Conservation (phyloP, 2,888 invertebrate species). For the Apantesis nais region DNA sequence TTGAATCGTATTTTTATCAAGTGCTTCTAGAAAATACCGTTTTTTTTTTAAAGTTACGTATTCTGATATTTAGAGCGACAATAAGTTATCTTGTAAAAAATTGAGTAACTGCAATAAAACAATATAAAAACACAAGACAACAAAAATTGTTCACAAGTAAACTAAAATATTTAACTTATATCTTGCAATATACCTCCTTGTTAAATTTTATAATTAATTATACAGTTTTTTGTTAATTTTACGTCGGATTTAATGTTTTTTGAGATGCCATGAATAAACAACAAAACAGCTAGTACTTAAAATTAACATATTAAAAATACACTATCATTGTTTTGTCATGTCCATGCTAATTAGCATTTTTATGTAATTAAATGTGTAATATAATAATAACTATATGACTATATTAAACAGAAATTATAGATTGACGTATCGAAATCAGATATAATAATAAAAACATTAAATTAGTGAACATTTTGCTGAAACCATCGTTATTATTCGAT, state of each 20-base stretch:
- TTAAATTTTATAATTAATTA: too few relatives aligned
- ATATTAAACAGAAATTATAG: background rate
- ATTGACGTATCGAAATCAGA: background rate
- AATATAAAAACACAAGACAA: background rate
- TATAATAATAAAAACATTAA: background rate
- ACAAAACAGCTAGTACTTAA: background rate
- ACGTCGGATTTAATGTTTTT: background rate
- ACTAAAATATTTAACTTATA: too few relatives aligned
- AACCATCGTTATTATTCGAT: background rate
- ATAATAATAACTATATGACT: background rate
- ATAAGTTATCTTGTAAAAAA: background rate
- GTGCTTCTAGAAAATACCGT: too few relatives aligned
- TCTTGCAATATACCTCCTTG: too few relatives aligned
- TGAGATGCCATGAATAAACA: background rate
- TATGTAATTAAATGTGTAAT: background rate
- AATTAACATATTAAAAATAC: background rate
- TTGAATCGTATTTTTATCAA: too few relatives aligned
- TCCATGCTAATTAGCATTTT: background rate
- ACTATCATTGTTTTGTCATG: background rate
- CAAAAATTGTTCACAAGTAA: background rate
- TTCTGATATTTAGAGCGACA: background rate
- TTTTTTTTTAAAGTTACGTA: background rate
- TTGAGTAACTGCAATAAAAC: too few relatives aligned
- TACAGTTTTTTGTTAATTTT: background rate
- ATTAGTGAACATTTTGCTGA: background rate